A percentile compares a stretch with the other conserved stretches of the same genome.
phyloP scores from a whole-genome alignment of 2,888 invertebrate genomes.

The Pilophorus perplexus region DNA sequence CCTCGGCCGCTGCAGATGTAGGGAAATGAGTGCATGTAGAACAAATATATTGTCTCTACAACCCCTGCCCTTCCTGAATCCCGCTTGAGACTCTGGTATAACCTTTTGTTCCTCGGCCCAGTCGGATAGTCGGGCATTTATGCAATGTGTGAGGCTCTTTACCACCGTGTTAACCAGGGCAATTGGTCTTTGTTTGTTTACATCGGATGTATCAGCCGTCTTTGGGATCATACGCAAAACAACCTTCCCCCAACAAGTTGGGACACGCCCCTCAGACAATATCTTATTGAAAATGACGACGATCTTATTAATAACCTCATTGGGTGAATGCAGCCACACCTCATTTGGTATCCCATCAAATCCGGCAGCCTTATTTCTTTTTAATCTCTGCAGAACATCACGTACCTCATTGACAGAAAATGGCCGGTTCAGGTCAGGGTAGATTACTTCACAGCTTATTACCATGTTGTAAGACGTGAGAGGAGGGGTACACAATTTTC shows the following conservation, averaged over 20 bases:
- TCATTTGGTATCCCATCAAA: not conserved
- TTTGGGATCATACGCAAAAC: not conserved
- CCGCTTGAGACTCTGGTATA: not conserved
- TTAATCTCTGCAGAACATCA: not conserved
- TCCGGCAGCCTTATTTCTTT: not conserved
- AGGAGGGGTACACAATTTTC: too few species aligned
- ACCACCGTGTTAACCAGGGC: conserved; percentile 2
- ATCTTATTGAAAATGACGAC: not conserved
- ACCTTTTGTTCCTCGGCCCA: not conserved
- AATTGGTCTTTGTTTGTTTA: not conserved
- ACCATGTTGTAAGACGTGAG: too few species aligned
- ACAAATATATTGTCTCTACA: not conserved
- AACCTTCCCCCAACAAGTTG: not conserved
- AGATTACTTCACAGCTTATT: too few species aligned
- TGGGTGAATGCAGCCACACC: not conserved
- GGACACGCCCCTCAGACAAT: not conserved
- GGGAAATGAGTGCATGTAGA: not conserved
- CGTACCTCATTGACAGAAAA: not conserved
- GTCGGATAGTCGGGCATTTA: not conserved
- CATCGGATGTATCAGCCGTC: not conserved
- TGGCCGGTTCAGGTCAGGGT: not conserved
- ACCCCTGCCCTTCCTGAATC: not conserved
- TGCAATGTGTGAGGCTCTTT: not conserved
- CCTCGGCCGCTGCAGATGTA: too few species aligned
- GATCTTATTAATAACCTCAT: too few species aligned